A percentile compares a stretch with the other conserved stretches of the same genome.
These are phyloP conservation scores for Cherax quadricarinatus DNA, from an alignment of 1,140 invertebrate genomes.

Conservation along the genomic window DNA sequence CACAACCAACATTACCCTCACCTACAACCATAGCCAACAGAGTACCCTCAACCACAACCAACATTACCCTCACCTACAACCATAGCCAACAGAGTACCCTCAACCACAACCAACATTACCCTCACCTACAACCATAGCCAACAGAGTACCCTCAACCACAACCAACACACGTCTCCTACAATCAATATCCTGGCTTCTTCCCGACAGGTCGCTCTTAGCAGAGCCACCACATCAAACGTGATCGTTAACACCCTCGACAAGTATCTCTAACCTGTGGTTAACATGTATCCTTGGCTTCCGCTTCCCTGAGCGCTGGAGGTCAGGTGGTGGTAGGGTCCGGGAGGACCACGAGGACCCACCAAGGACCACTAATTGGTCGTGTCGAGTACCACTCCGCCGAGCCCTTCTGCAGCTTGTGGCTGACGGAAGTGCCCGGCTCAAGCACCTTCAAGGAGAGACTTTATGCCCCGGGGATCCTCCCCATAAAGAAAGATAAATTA, in stretches of 20 bases:
- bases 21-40: not conserved
- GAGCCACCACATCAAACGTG: conserved; percentile 13
- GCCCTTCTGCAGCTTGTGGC: conserved; percentile 28
- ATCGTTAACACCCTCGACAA: conserved; percentile 14
- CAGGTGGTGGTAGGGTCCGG: not conserved
- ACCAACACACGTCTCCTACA: not conserved
- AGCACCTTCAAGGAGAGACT: conserved; percentile 30
- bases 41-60: too few species aligned
- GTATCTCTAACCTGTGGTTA: conserved; percentile 8
- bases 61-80: not conserved
- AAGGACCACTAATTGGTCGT: conserved; percentile 45
- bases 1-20: too few species aligned
- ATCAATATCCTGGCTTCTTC: not conserved
- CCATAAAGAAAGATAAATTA: conserved; percentile 34
- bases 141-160: not conserved
- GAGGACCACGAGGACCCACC: not conserved
- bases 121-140: not conserved
- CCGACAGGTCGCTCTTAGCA: not conserved
- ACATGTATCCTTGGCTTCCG: conserved; percentile 33
- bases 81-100: too few species aligned
- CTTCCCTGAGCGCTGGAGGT: not conserved
- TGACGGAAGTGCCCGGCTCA: conserved; percentile 19
- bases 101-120: too few species aligned
- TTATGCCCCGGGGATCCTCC: conserved; percentile 35
- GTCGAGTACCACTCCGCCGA: conserved; percentile 32